Evolutionary conservation across 2,113 vertebrate species (phyloP), one percentile per base, ranked within the genome.

Genomic region (Lagopus muta): DNA sequence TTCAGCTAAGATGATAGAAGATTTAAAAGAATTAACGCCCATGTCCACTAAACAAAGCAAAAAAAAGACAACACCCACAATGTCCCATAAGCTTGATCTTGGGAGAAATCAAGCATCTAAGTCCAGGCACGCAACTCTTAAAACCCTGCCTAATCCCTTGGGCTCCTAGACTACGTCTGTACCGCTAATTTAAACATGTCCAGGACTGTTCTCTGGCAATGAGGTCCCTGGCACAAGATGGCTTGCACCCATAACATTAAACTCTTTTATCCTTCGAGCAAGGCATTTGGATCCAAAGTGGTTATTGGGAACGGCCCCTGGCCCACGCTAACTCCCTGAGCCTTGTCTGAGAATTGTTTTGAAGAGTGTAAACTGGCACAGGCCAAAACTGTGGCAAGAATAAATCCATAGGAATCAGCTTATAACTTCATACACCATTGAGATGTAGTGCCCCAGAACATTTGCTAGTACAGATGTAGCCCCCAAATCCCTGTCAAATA

Each of bases 121-220:
- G 96, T 88, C 90, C 92, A 96, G 95, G 86, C 95, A 95, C 67
- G 96, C 86, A 95, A 57, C 66, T 61, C 69, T 96, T 81, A 92
- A 92, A 96, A 85, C 48, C 27, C 78, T 92, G 88, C 73, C 86
- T 96, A 95, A 95, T 96, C 93, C 93, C 92, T 57, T 95, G 90
- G 96, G 96, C 95, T 96, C 82, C 82, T 3, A 96, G 86, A 86
- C 92, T 92, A 19, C 70, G 86, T 77, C 92, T 96, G 83, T 88
- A 92, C 86, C 88, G 86, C 86, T 88, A 92, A 95, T 94, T 90
- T 95, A 93, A 92, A 95, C 86, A 4, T 96, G 96, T 80, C 96
- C 83, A 78, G 96, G 92, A 90, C 93, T 96, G 96, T 96, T 96
- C 83, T 88, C 93, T 96, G 96, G 96, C 94, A 95, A 61, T 0